A percentile compares a stretch with the other conserved stretches of the same genome.
These are phyloP conservation scores for Sebastes trivittatus DNA, from an alignment of 2,797 vertebrate species.

Conservation along the genomic window DNA sequence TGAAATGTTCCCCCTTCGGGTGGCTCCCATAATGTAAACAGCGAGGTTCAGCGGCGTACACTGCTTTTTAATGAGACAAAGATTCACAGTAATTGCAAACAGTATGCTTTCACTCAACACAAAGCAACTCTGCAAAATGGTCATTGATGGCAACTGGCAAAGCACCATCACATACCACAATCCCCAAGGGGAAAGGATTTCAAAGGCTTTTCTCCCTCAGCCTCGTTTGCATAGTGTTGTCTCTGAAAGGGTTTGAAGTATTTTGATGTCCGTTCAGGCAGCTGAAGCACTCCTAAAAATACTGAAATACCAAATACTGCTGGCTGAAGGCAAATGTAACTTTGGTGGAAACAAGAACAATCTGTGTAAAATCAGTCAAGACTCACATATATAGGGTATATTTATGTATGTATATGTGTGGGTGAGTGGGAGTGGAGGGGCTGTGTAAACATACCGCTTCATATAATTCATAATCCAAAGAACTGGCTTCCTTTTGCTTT, in stretches of 20 bases:
- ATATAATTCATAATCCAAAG: conserved; percentile 14
- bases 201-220: conserved; percentile 65
- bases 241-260: conserved; percentile 64
- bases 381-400: not conserved
- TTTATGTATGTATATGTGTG: conserved; percentile 9
- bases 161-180: conserved; percentile 57
- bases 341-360: conserved; percentile 23
- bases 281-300: conserved; percentile 46
- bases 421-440: not conserved
- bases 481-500: conserved; percentile 9
- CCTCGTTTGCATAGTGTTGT: conserved; percentile 64
- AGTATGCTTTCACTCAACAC: conserved; percentile 54
- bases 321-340: conserved; percentile 5
- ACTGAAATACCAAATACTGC: conserved; percentile 16
- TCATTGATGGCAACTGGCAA: conserved; percentile 63
- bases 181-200: conserved; percentile 55
- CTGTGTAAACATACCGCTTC: not conserved
- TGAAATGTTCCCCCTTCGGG: conserved; percentile 53
- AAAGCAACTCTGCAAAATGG: conserved; percentile 61
- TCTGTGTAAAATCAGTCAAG: conserved; percentile 22
- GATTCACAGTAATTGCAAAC: conserved; percentile 66
- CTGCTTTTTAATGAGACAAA: conserved; percentile 72
- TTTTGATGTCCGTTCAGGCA: conserved; percentile 56
- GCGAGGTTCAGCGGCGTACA: conserved; percentile 36
- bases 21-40: conserved; percentile 53